phyloP scores from a whole-genome alignment of 2,888 invertebrate genomes.

The Zele albiditarsus region DNA sequence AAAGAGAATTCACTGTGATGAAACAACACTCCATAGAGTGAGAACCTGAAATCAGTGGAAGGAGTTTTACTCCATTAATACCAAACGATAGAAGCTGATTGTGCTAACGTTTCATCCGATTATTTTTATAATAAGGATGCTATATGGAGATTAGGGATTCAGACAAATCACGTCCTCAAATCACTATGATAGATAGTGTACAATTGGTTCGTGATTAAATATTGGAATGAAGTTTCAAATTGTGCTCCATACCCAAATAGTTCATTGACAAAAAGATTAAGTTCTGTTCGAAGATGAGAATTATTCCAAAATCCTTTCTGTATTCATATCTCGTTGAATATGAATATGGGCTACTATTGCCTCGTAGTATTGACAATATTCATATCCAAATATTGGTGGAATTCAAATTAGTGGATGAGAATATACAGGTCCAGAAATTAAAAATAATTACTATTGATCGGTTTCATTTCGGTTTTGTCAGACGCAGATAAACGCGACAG shows the following conservation, averaged over 20 bases:
- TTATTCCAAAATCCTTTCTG: no score
- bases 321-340: no score
- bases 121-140: neutral
- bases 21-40: neutral
- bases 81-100: neutral
- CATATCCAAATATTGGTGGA: no score
- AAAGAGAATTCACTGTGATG: neutral
- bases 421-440: neutral
- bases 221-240: no score
- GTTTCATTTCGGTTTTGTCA: conserved; percentile 19
- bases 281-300: no score
- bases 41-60: neutral
- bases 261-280: no score
- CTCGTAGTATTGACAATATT: no score
- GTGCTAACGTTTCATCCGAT: neutral
- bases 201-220: no score
- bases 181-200: neutral
- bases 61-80: neutral
- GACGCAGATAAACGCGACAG: conserved; percentile 44
- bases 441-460: conserved; percentile 1
- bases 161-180: neutral
- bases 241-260: no score
- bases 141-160: neutral
- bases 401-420: no score
- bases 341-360: no score